A percentile compares a stretch with the other conserved stretches of the same genome.
Evolutionary conservation across 2,113 vertebrate genomes (phyloP).

Genomic region (Chionis minor): DNA sequence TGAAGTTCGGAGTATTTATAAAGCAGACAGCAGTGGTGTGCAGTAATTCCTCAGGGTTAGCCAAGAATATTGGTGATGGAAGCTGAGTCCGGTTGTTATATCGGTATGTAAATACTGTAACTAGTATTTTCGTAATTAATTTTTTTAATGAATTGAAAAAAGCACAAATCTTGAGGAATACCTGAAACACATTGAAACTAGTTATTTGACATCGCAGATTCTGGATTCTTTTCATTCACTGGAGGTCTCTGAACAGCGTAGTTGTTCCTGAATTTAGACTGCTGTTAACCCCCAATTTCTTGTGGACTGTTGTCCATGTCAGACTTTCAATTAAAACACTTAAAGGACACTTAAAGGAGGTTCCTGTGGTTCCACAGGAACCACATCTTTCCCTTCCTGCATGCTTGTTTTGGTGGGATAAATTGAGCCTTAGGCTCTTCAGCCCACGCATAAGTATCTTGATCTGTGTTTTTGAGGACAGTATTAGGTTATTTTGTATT

Average conservation of each 20-base stretch:
- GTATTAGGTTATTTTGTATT: neutral
- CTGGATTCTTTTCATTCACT: neutral
- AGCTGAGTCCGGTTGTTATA: accelerated
- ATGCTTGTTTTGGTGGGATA: neutral
- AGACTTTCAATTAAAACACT: neutral
- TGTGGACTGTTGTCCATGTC: neutral
- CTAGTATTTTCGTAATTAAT: too few species aligned
- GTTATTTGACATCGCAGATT: neutral
- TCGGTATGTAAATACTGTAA: neutral
- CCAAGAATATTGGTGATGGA: neutral
- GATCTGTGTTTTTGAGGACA: neutral
- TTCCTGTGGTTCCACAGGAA: neutral
- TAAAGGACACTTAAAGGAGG: too few species aligned
- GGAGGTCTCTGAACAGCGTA: neutral
- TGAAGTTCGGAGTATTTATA: neutral
- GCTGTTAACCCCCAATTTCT: neutral
- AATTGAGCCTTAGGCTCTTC: neutral
- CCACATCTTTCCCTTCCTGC: neutral
- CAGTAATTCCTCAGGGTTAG: neutral
- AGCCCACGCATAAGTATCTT: neutral
- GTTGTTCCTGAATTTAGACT: neutral
- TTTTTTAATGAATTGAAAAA: neutral
- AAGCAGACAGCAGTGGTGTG: neutral
- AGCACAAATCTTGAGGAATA: neutral
- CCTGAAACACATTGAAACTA: neutral